A percentile compares a stretch with the other conserved stretches of the same genome.
Conservation (phyloP, 1,140 invertebrate species). For the Cephus cinctus region DNA sequence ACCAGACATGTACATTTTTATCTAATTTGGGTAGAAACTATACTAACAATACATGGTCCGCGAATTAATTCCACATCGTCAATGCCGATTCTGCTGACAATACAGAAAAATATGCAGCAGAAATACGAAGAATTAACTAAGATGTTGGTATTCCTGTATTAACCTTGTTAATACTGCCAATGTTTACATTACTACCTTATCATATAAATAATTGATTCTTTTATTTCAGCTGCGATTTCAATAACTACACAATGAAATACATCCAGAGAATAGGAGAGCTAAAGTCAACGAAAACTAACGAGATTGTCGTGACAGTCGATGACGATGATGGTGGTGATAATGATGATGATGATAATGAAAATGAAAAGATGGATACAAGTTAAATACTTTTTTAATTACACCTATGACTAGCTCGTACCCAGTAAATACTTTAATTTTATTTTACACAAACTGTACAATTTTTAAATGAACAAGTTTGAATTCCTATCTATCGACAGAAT, state of each 20-base stretch:
- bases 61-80: constrained; percentile 57
- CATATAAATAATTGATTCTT: constrained; percentile 1
- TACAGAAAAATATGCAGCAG: constrained; percentile 80
- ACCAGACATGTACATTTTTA: constrained; percentile 88
- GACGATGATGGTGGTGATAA: constrained; percentile 36
- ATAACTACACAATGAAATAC: constrained; percentile 74
- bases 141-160: constrained; percentile 67
- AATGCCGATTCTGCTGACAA: constrained; percentile 65
- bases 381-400: too few relatives aligned
- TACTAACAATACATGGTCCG: constrained; percentile 65
- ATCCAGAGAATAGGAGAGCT: constrained; percentile 59
- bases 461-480: too few relatives aligned
- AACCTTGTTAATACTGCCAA: background rate
- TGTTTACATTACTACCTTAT: constrained; percentile 19
- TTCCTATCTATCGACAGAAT: too few relatives aligned
- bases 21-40: constrained; percentile 72
- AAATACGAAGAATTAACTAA: constrained; percentile 81
- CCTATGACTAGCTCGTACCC: too few relatives aligned
- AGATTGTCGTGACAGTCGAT: too few relatives aligned
- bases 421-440: too few relatives aligned
- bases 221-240: constrained; percentile 74
- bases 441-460: too few relatives aligned
- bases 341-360: constrained; percentile 43
- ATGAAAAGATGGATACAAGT: constrained; percentile 27
- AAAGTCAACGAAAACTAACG: constrained; percentile 40